A percentile compares a stretch with the other conserved stretches of the same genome.
Conservation (phyloP, 2,888 invertebrate genomes). For the Notodromas monacha region DNA sequence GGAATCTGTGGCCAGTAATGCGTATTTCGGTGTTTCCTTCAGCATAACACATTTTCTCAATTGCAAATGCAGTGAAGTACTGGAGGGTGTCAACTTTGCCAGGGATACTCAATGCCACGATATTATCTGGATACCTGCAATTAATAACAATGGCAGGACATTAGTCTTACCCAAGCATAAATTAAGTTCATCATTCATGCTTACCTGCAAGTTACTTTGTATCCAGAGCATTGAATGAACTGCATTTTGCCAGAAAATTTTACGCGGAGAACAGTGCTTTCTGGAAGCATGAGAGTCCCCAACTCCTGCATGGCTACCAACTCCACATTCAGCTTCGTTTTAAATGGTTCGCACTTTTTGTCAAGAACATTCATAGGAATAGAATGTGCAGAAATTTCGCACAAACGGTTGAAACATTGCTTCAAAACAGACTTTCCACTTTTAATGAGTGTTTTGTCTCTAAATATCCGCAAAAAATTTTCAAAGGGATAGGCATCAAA, state of each 20-base stretch:
- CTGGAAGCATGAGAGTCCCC: too few relatives aligned
- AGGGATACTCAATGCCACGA: not conserved
- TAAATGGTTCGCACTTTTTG: too few relatives aligned
- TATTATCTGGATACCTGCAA: constrained; percentile 1
- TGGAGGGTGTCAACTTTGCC: not conserved
- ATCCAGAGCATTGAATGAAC: not conserved
- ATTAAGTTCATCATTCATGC: too few relatives aligned
- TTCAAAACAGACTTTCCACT: not conserved
- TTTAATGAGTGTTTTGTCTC: not conserved
- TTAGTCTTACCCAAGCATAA: too few relatives aligned
- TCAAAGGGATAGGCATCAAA: not conserved
- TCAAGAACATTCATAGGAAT: too few relatives aligned
- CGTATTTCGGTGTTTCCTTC: not conserved
- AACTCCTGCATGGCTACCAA: too few relatives aligned
- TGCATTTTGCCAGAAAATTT: not conserved
- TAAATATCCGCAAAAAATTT: not conserved
- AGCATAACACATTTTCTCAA: not conserved
- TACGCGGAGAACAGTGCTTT: too few relatives aligned
- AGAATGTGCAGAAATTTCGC: too few relatives aligned
- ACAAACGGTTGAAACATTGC: constrained; percentile 1
- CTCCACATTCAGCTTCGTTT: too few relatives aligned
- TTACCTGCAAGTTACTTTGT: not conserved
- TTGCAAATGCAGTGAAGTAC: not conserved
- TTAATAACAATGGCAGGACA: too few relatives aligned
- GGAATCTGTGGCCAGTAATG: not conserved